phyloP scores from a whole-genome alignment of 2,888 invertebrate genomes.

The Stenolophus ochropezus region DNA sequence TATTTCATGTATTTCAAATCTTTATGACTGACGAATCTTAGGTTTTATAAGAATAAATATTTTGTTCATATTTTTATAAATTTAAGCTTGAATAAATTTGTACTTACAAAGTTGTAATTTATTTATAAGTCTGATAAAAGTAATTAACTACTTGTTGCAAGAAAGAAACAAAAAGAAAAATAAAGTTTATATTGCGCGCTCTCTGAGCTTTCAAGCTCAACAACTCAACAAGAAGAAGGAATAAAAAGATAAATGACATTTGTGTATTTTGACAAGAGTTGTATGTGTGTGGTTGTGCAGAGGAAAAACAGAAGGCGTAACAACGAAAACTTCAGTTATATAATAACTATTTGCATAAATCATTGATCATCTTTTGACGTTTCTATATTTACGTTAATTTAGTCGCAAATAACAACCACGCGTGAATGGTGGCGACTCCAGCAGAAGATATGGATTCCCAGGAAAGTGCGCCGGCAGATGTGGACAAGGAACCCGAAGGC shows the following conservation, averaged over 20 bases:
- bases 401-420: slow-evolving; percentile 17
- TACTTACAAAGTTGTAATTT: slow-evolving; percentile 34
- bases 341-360: slow-evolving; percentile 55
- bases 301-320: slow-evolving; percentile 58
- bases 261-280: slow-evolving; percentile 47
- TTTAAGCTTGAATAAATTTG: slow-evolving; percentile 52
- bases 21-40: slow-evolving; percentile 52
- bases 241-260: slow-evolving; percentile 55
- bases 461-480: slow-evolving; percentile 62
- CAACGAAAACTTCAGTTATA: slow-evolving; percentile 54
- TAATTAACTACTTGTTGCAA: slow-evolving; percentile 10
- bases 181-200: slow-evolving; percentile 15
- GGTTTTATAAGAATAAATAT: slow-evolving; percentile 53
- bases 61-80: slow-evolving; percentile 58
- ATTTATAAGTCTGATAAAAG: too few relatives aligned
- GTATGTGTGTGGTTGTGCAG: slow-evolving; percentile 52
- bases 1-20: slow-evolving; percentile 18
- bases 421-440: slow-evolving; percentile 67
- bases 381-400: slow-evolving; percentile 37
- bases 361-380: slow-evolving; percentile 45
- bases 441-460: slow-evolving; percentile 57
- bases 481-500: slow-evolving; percentile 65
- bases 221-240: slow-evolving; percentile 49
- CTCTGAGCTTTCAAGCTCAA: neutral
- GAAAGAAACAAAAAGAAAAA: slow-evolving; percentile 13